Base-by-base conservation (phyloP, 1,140 invertebrate genomes). In the Papilio glaucus region DNA sequence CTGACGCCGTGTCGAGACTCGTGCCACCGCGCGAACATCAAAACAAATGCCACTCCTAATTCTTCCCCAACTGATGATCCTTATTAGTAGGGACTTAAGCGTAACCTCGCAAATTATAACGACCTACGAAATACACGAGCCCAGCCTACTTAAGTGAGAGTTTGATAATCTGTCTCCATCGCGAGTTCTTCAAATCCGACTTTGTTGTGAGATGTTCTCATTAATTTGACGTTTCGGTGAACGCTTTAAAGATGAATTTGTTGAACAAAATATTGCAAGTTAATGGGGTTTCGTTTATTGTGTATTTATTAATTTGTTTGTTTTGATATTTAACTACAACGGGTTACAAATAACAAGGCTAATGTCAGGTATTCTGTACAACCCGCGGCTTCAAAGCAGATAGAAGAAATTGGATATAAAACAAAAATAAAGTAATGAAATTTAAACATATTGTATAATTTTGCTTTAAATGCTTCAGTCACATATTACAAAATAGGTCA, bases 81-180 rank as follows among this genome's bases (percentile, higher is more conserved):
- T 88, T 92, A 92, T 90, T 92, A 90, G 85, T 78, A 81, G 65
- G 83, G 90, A 88, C 88, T 90, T 90, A 91, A 78, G 80, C 78
- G 83, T 86, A 87, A 91, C 88, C 88, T 90, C 82, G 83, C 84
- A 90, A 89, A 90, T 90, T 92, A 86, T 90, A 89, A 90, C 79
- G 85, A 90, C 79, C 81, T 81, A 75, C 79, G 74, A 83, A 89
- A 87, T 87, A 86, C 67, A 69, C 67, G 67, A 45, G 84, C 84
- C 77, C 79, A 77, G 72, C 73, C n/a, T 87, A 89, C 87, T 89
- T 87, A 87, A 53, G 78, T 70, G 75, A 79, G 83, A 87, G 83
- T 88, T 90, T 87, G 81, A 79, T 91, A 90, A 89, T 89, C 88
- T 87, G 85, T 87, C 86, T 84, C 77, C 82, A 77, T 82, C 77